Conservation (phyloP, 2,888 invertebrate genomes). For the Iselma pallidipennis region DNA sequence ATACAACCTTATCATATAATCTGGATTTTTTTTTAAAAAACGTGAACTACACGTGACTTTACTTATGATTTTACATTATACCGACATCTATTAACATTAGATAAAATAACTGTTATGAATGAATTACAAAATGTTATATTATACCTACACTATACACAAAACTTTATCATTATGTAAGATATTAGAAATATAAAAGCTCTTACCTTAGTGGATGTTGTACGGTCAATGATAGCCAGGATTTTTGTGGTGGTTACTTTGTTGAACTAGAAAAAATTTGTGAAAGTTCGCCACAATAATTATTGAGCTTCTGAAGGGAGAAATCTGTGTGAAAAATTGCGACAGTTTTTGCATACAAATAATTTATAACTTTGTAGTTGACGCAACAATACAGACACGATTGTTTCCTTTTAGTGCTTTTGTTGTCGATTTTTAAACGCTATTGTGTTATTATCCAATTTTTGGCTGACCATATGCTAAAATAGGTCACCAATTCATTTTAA, state of each 20-base stretch:
- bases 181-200: conserved; percentile 8
- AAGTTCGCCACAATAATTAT: conserved; percentile 22
- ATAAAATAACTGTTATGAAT: background rate
- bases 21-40: conserved; percentile 5
- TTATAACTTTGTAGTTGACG: conserved; percentile 12
- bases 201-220: conserved; percentile 4
- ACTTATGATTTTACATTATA: conserved; percentile 8
- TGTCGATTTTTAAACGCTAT: conserved; percentile 8
- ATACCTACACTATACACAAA: background rate
- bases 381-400: conserved; percentile 13
- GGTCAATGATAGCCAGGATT: no score
- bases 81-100: background rate
- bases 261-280: conserved; percentile 1
- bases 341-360: conserved; percentile 22
- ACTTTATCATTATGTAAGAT: background rate
- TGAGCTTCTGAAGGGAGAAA: background rate
- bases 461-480: conserved; percentile 34
- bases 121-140: background rate
- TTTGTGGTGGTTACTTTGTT: no score
- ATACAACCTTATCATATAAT: conserved; percentile 17
- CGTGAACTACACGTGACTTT: conserved; percentile 17
- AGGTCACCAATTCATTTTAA: conserved; percentile 31
- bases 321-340: conserved; percentile 6
- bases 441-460: conserved; percentile 12
- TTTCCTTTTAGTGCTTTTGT: conserved; percentile 7